Conservation (phyloP, 2,888 invertebrate genomes). For the Malacosoma neustria region DNA sequence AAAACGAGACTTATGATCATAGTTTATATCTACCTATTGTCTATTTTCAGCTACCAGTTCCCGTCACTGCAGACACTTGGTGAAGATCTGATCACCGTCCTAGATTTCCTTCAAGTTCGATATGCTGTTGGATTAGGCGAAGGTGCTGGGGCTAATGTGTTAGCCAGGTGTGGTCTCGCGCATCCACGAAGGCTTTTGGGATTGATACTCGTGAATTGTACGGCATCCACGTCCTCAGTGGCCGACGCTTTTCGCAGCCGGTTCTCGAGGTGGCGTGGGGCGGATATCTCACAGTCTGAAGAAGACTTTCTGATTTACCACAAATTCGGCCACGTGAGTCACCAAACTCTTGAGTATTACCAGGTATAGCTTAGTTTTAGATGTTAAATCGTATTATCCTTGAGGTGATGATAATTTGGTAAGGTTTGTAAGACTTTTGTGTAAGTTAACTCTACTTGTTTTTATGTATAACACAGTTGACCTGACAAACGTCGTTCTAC, state of each 20-base stretch:
- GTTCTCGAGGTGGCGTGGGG: constrained; percentile 89
- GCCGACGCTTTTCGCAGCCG: constrained; percentile 90
- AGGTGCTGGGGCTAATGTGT: constrained; percentile 91
- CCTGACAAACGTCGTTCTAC: no score
- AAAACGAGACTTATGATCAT: no score
- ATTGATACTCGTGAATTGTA: constrained; percentile 89
- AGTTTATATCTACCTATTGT: no score
- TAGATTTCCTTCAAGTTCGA: constrained; percentile 88
- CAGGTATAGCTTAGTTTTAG: no score
- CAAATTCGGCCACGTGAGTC: constrained; percentile 93
- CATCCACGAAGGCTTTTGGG: constrained; percentile 86
- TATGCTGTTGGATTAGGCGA: constrained; percentile 91
- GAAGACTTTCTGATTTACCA: constrained; percentile 92
- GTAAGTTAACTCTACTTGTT: no score
- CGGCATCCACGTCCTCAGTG: constrained; percentile 89
- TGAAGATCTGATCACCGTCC: constrained; percentile 85
- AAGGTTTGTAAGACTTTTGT: no score
- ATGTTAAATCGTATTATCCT: no score
- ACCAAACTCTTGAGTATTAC: constrained; percentile 43
- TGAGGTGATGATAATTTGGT: no score
- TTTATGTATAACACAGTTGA: no score
- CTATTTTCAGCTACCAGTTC: constrained; percentile 81
- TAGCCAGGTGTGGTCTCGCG: constrained; percentile 88
- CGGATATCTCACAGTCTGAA: constrained; percentile 89
- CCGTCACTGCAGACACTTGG: constrained; percentile 88